Base-by-base conservation (phyloP, 1,140 invertebrate genomes). In the Apocrypta bakeri region DNA sequence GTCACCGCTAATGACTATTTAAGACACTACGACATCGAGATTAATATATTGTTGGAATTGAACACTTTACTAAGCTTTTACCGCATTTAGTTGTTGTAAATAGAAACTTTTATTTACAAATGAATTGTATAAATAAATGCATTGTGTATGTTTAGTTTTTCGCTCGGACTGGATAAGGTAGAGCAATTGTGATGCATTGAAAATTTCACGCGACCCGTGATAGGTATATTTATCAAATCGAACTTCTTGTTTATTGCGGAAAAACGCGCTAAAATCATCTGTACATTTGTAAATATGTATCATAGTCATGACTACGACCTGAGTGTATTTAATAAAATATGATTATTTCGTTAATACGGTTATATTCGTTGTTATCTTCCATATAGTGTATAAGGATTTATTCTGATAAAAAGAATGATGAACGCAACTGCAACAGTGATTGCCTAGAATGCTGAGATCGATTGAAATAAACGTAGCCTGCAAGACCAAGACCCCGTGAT, bases 281-380 rank as follows among this genome's bases (percentile, higher is more conserved):
- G 68, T 80, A 80, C 0, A 80, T 80, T 80, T 80, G 79, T 80
- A 80, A 73, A 80, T 80, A 80, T 40, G 33, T 79, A 9, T 56
- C 48, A 63, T 14, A 64, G 21, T 79, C 71, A 61, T 69, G 17
- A 73, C 24, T 40, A 25, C 8, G 17, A 78, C 12, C 1, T 42
- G 71, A 61, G 25, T 66, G 25, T 33, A 48, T 78, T 42, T 31
- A 78, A 78, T 68, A 42, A 78, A 78, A 21, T 56, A 9, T 56
- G n/a, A 56, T 56, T 56, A 56, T 56, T 56, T 56, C 48, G 48
- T 56, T 56, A 56, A n/a, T n/a, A 56, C 7, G 0, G 48, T 56
- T 17, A 7, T 4, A 21, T 56, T n/a, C n/a, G 21, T 21, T 56
- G 7, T 56, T 17, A 6, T 56, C n/a, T 17, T n/a, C 21, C 33